Base-by-base conservation (phyloP, 2,888 invertebrate genomes). In the Cordilura impudica region DNA sequence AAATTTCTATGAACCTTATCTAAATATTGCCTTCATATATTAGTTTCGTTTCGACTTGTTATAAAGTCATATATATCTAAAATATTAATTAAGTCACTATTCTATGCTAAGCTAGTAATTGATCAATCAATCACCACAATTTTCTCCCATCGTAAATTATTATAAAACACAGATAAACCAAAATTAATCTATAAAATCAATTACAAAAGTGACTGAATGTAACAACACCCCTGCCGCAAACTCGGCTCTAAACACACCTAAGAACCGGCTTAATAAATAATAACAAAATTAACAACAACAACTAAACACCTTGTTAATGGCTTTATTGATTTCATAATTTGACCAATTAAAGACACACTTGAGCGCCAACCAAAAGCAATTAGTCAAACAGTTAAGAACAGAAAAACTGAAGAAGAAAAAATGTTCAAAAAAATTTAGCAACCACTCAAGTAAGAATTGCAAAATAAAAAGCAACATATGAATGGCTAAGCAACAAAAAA, bases 341-440 rank as follows among this genome's bases (percentile, higher is more conserved):
- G 78, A 65, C 83, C 83, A 83, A 83, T 83, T 81, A 83, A 80
- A 81, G 78, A 60, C 77, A 73, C 81, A 81, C 77, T 70, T 79
- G 61, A 76, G 61, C 21, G 51, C 69, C 69, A 70, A 65, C 26
- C 60, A 19, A 54, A 67, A 74, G 43, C 71, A 79, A 75, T 75
- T 75, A 71, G 60, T 60, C 61, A 70, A 78, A 70, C 49, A 16
- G 31, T 61, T 49, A 26, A 61, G 43, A 39, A 47, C 21, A 53
- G 16, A 54, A 54, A 29, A 29, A 0, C 16, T 3, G 7, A 51
- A 51, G 23, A 51, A 19, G 6, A 4, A 10, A 58, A 51, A 29
- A 26, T n/a, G n/a, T 29, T 49, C 47, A 19, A 26, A 39, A 66
- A 49, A 31, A 51, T 18, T 39, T 47, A 63, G 63, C 14, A 54